A percentile compares a stretch with the other conserved stretches of the same genome.
These are phyloP conservation scores for Melanchra persicariae DNA, from an alignment of 2,888 invertebrate species.

Conservation along the genomic window DNA sequence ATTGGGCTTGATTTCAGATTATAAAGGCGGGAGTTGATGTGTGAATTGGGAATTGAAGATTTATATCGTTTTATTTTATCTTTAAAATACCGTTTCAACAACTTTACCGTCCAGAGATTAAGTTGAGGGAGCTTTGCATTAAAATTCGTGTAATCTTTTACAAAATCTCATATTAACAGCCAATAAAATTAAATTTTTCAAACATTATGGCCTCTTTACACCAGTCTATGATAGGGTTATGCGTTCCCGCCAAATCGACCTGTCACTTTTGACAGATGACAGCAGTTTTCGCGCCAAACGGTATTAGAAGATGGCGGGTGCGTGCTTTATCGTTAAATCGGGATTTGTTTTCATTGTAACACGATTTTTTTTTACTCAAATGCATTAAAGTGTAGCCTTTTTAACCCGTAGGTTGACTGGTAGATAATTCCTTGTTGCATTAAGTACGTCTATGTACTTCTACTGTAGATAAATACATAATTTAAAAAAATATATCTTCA, in stretches of 20 bases:
- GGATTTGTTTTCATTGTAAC: constrained; percentile 37
- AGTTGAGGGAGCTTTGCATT: too few species aligned
- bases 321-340: constrained; percentile 75
- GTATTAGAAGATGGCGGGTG: constrained; percentile 77
- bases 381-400: too few species aligned
- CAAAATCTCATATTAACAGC: background rate
- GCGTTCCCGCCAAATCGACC: constrained; percentile 70
- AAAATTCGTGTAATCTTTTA: background rate
- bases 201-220: constrained; percentile 27
- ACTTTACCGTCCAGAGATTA: background rate
- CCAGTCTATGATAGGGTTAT: constrained; percentile 70
- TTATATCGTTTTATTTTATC: too few species aligned
- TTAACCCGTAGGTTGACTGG: too few species aligned
- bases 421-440: too few species aligned
- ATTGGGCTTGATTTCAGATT: too few species aligned
- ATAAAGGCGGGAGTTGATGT: too few species aligned
- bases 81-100: background rate
- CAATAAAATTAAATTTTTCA: constrained; percentile 29
- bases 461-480: too few species aligned
- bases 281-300: constrained; percentile 81
- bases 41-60: too few species aligned
- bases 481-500: too few species aligned
- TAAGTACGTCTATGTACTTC: too few species aligned
- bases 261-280: constrained; percentile 77
- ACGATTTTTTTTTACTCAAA: constrained; percentile 26